Percentiles rank a stretch among this genome's conserved stretches.
Evolutionary conservation across 2,797 vertebrate species (phyloP).

Genomic region (Cynodonichthys magdalenae): DNA sequence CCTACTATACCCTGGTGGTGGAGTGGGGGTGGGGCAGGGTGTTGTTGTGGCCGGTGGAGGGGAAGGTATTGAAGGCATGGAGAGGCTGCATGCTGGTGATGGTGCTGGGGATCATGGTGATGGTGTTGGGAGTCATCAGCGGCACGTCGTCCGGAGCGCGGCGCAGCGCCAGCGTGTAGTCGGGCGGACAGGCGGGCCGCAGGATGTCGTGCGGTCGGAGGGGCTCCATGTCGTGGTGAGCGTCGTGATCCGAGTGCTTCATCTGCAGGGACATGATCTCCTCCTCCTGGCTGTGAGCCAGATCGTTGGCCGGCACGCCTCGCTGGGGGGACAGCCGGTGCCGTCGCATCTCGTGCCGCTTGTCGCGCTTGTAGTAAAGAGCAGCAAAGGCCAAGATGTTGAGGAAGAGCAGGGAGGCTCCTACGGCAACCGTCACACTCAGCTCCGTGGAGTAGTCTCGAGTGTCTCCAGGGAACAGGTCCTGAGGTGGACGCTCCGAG

Average conservation of each 20-base stretch:
- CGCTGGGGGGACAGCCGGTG: constrained; percentile 86
- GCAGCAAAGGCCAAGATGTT: constrained; percentile 94
- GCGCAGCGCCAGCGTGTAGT: constrained; percentile 91
- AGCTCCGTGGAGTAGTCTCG: constrained; percentile 93
- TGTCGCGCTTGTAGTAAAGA: constrained; percentile 94
- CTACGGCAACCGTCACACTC: constrained; percentile 91
- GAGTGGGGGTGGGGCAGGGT: constrained; percentile 93
- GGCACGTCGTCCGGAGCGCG: constrained; percentile 91
- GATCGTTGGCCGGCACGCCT: constrained; percentile 85
- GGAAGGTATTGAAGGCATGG: constrained; percentile 91
- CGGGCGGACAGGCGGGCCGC: constrained; percentile 90
- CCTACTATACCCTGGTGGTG: constrained; percentile 93
- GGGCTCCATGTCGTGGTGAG: constrained; percentile 88
- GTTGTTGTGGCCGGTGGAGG: constrained; percentile 91
- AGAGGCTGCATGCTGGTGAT: constrained; percentile 90
- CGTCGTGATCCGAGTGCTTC: constrained; percentile 87
- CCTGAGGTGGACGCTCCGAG: constrained; percentile 75
- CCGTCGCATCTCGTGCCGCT: constrained; percentile 88
- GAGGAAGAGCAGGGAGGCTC: constrained; percentile 93
- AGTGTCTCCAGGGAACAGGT: constrained; percentile 86
- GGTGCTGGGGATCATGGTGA: constrained; percentile 92
- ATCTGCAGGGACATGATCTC: constrained; percentile 94
- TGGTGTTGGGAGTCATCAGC: constrained; percentile 91
- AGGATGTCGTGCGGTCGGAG: constrained; percentile 87
- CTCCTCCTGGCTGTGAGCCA: constrained; percentile 90